These are phyloP conservation scores for Zygaena filipendulae DNA, from an alignment of 2,888 invertebrate species.

Conservation along the genomic window DNA sequence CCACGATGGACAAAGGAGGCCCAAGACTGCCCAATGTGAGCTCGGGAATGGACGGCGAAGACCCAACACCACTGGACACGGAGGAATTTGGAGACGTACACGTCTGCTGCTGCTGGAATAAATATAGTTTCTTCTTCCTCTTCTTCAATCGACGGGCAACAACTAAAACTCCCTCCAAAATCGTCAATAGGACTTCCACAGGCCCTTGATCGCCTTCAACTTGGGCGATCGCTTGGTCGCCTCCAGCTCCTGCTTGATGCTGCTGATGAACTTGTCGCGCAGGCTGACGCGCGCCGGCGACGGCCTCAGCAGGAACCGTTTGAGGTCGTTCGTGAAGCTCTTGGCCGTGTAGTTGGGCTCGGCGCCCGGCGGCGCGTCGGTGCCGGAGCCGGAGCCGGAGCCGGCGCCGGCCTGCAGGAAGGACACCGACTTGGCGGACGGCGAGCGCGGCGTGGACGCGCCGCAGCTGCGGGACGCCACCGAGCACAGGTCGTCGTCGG, in stretches of 20 bases:
- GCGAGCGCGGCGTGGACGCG: conserved; percentile 29
- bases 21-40: too few species aligned
- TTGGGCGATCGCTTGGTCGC: conserved; percentile 57
- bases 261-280: conserved; percentile 56
- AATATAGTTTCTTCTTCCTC: too few species aligned
- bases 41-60: too few species aligned
- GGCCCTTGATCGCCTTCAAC: conserved; percentile 56
- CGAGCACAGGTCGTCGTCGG: conserved; percentile 48
- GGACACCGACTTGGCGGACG: conserved; percentile 60
- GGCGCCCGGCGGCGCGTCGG: conserved; percentile 46
- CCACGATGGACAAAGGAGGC: too few species aligned
- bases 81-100: too few species aligned
- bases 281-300: conserved; percentile 51
- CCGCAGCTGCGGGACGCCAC: conserved; percentile 46
- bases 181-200: conserved; percentile 61
- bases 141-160: too few species aligned
- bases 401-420: conserved; percentile 56
- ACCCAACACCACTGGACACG: too few species aligned
- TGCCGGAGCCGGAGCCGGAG: conserved; percentile 52
- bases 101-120: too few species aligned
- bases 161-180: too few species aligned
- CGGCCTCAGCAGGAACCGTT: conserved; percentile 55
- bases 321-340: conserved; percentile 61
- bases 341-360: conserved; percentile 62
- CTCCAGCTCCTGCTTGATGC: conserved; percentile 58